Base-by-base conservation (phyloP, 2,797 vertebrate genomes). In the Enteromius radiatus region DNA sequence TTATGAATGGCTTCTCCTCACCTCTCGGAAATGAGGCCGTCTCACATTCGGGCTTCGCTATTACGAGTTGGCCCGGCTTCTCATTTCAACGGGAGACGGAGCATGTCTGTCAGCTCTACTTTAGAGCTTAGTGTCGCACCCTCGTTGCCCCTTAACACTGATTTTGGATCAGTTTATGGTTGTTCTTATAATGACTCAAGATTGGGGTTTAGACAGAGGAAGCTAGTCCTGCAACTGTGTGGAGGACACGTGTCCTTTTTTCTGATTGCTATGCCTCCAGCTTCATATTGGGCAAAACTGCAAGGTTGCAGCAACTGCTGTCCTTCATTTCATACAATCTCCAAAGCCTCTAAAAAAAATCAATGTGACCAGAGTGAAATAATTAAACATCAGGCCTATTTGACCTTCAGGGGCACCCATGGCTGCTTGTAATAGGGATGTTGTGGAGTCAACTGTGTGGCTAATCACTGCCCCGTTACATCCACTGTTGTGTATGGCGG, bases 1-100 rank as follows among this genome's bases (percentile, higher is more conserved):
- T 82, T 65, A 86, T 87, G 84, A 90, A 86, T 85, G 52, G 73
- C 76, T 80, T 69, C 33, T 80, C 64, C 80, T 84, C 81, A 83
- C 84, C 80, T 74, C 61, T 77, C 52, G 26, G 68, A 87, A 88
- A 75, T 70, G 86, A 90, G 82, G 88, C 87, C 85, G 88, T 84
- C 87, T 87, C 86, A 73, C 67, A 81, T 77, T 65, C 36, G 15
- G 33, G 45, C 70, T 64, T 76, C 10, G 45, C 82, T 79, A 65
- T 81, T 80, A 79, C 54, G 70, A 76, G 76, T 65, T 47, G 67
- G 67, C 74, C 65, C 4, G 54, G 54, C 78, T 70, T 76, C 74
- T 85, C 84, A 78, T 38, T 78, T 75, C 65, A 85, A 47, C 17
- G 11, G 76, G 75, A 85, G 84, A 71, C 2, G 38, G 75, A 78